These are phyloP conservation scores for Smittia aterrima DNA, from an alignment of 2,888 invertebrate genomes.

Conservation along the genomic window DNA sequence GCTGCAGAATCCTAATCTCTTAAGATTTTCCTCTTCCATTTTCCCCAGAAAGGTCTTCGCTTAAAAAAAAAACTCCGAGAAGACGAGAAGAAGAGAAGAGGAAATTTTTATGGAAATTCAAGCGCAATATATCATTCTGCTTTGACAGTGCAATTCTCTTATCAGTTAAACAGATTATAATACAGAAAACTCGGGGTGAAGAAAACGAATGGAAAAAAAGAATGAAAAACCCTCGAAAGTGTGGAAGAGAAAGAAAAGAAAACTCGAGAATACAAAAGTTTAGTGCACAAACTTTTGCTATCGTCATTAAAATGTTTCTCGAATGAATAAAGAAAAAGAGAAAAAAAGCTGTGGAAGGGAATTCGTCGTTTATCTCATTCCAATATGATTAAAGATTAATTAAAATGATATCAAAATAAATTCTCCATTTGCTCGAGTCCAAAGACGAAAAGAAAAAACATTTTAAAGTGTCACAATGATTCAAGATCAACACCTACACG, in stretches of 20 bases:
- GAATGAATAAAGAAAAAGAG: too few species aligned
- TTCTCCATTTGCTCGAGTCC: too few species aligned
- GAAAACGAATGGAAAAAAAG: not conserved
- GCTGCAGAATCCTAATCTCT: slow-evolving; percentile 31
- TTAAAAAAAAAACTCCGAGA: slow-evolving; percentile 18
- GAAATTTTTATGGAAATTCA: slow-evolving; percentile 40
- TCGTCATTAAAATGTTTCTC: too few species aligned
- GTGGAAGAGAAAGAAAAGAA: not conserved
- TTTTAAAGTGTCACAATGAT: too few species aligned
- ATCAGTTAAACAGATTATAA: slow-evolving; percentile 37
- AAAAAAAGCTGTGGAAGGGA: too few species aligned
- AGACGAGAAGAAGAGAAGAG: slow-evolving; percentile 1
- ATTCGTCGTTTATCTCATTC: too few species aligned
- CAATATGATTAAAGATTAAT: too few species aligned
- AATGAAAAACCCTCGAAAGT: not conserved
- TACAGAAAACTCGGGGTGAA: slow-evolving; percentile 3
- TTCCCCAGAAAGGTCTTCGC: not conserved
- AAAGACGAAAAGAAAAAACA: too few species aligned
- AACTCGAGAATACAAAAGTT: not conserved
- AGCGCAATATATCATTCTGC: slow-evolving; percentile 40
- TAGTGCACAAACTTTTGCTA: too few species aligned
- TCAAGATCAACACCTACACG: too few species aligned
- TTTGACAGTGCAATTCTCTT: slow-evolving; percentile 41
- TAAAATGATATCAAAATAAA: too few species aligned
- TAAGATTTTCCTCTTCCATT: not conserved